phyloP scores from a whole-genome alignment of 2,113 vertebrate genomes.

The Synodontis membranacea region DNA sequence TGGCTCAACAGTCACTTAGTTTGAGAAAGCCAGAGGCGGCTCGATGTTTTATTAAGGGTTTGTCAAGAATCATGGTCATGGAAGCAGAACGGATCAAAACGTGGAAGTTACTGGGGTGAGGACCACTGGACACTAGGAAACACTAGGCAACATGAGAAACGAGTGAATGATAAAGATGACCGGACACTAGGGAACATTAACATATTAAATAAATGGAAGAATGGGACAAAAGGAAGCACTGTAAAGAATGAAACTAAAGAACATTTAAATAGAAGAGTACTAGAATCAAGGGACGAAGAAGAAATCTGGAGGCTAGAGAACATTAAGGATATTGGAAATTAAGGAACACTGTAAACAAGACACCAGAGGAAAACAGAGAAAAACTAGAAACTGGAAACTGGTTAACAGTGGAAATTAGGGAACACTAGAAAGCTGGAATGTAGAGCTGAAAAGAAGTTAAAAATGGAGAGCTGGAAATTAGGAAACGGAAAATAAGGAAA shows the following conservation, averaged over 20 bases:
- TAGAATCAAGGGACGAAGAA: background rate
- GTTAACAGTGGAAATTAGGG: background rate
- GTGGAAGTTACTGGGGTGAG: no score
- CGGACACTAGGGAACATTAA: no score
- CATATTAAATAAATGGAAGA: no score
- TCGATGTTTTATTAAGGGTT: background rate
- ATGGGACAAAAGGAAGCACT: no score
- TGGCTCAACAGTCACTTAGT: background rate
- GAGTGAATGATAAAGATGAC: no score
- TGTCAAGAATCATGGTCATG: background rate
- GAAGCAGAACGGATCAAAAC: background rate
- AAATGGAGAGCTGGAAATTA: background rate
- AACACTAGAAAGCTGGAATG: background rate
- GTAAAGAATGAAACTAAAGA: no score
- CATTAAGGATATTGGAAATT: background rate
- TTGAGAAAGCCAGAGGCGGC: constrained; percentile 7
- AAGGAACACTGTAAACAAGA: background rate
- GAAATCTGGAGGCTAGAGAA: background rate
- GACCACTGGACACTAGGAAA: background rate
- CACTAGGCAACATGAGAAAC: no score
- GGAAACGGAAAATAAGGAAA: no score
- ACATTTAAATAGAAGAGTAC: no score
- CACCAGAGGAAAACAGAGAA: background rate
- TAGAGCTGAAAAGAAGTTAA: background rate
- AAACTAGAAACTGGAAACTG: background rate